A percentile compares a stretch with the other conserved stretches of the same genome.
Evolutionary conservation across 1,140 invertebrate species (phyloP).

Genomic region (Drosophila setifemur): DNA sequence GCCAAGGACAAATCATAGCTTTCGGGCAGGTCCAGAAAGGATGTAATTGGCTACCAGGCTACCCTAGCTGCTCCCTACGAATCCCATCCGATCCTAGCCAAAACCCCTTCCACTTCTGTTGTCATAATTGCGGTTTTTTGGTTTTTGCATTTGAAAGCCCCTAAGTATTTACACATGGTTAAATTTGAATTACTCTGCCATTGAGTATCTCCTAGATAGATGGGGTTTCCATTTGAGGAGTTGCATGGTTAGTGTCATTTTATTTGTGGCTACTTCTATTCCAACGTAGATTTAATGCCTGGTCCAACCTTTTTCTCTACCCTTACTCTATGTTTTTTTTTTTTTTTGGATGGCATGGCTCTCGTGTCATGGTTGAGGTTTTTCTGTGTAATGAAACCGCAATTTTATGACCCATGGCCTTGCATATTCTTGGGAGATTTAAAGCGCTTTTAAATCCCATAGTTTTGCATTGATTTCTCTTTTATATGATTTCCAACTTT

Average conservation of each 20-base stretch:
- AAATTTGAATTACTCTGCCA: conserved; percentile 61
- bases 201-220: conserved; percentile 29
- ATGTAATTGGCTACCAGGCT: conserved; percentile 41
- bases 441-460: conserved; percentile 72
- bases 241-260: not conserved
- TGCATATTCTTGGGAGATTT: conserved; percentile 75
- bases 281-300: conserved; percentile 28
- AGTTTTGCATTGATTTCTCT: conserved; percentile 74
- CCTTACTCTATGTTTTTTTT: no score
- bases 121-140: conserved; percentile 69
- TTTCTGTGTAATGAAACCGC: conserved; percentile 56
- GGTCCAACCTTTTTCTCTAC: conserved; percentile 6
- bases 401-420: conserved; percentile 71
- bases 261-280: conserved; percentile 16
- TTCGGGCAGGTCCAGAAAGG: conserved; percentile 11
- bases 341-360: no score
- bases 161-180: conserved; percentile 79
- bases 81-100: no score
- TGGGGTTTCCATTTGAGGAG: not conserved
- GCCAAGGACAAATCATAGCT: conserved; percentile 66
- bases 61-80: no score
- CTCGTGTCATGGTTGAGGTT: conserved; percentile 27
- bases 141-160: conserved; percentile 55
- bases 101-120: conserved; percentile 16
- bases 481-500: conserved; percentile 72